These are phyloP conservation scores for Coelogynopora nodosa DNA, from an alignment of 2,888 invertebrate species.

Conservation along the genomic window DNA sequence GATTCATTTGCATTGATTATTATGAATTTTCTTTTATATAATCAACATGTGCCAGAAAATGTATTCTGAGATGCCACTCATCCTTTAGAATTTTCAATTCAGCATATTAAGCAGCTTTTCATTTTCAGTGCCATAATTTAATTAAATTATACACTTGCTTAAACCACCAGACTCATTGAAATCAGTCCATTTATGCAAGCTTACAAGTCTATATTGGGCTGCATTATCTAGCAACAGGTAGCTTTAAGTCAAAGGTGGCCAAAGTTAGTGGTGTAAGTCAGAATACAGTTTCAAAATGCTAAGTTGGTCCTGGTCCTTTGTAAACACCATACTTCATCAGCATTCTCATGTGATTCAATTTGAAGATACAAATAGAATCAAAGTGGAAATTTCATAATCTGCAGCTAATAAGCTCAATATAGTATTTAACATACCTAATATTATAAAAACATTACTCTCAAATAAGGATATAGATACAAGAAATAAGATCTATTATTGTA, in stretches of 20 bases:
- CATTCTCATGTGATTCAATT: not conserved
- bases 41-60: not conserved
- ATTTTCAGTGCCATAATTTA: no score
- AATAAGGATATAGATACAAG: no score
- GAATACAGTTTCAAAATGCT: not conserved
- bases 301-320: slow-evolving; percentile 23
- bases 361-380: not conserved
- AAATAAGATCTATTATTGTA: no score
- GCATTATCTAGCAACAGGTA: slow-evolving; percentile 21
- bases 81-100: no score
- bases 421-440: no score
- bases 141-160: not conserved
- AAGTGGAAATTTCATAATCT: no score
- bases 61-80: no score
- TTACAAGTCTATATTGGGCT: slow-evolving; percentile 26
- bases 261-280: slow-evolving; percentile 17
- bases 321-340: not conserved
- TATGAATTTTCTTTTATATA: not conserved
- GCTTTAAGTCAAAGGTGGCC: slow-evolving; percentile 2
- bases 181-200: not conserved
- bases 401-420: no score
- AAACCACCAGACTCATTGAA: not conserved
- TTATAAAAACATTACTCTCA: no score
- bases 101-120: no score
- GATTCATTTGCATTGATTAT: not conserved